Evolutionary conservation across 2,797 vertebrate genomes (phyloP).

Genomic region (Hippopotamyrus pictus): DNA sequence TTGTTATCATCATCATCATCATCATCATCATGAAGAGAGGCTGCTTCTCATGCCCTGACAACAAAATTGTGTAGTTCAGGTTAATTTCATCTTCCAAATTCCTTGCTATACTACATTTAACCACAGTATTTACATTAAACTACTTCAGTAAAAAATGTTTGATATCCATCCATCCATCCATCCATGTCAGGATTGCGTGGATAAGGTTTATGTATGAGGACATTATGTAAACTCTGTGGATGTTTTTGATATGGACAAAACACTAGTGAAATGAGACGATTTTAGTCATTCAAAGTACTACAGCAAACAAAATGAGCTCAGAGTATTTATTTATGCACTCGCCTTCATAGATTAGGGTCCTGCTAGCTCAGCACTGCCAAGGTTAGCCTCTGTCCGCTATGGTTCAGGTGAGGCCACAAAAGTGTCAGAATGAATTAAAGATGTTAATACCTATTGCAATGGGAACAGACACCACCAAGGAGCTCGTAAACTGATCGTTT

Average conservation of each 20-base stretch:
- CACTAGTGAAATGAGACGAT: no score
- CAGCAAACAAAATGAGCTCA: not conserved
- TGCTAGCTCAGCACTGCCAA: constrained; percentile 12
- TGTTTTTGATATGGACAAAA: not conserved
- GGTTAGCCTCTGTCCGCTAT: not conserved
- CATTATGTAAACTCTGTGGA: not conserved
- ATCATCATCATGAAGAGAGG: not conserved
- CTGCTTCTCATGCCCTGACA: not conserved
- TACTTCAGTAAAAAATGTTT: not conserved
- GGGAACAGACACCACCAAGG: constrained; percentile 45
- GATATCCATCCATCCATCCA: not conserved
- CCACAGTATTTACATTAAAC: not conserved
- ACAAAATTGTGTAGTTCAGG: not conserved
- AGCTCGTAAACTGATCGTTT: constrained; percentile 49
- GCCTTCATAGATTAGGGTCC: not conserved
- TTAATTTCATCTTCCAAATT: not conserved
- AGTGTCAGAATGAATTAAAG: constrained; percentile 36
- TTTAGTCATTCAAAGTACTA: not conserved
- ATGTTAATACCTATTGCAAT: constrained; percentile 25
- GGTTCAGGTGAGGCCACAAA: constrained; percentile 15
- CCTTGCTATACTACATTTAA: not conserved
- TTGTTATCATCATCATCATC: not conserved
- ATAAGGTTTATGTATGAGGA: not conserved
- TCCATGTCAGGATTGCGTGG: not conserved
- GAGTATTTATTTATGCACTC: not conserved